Evolutionary conservation across 2,797 vertebrate genomes (phyloP).

Genomic region (Onychomys arenicola): DNA sequence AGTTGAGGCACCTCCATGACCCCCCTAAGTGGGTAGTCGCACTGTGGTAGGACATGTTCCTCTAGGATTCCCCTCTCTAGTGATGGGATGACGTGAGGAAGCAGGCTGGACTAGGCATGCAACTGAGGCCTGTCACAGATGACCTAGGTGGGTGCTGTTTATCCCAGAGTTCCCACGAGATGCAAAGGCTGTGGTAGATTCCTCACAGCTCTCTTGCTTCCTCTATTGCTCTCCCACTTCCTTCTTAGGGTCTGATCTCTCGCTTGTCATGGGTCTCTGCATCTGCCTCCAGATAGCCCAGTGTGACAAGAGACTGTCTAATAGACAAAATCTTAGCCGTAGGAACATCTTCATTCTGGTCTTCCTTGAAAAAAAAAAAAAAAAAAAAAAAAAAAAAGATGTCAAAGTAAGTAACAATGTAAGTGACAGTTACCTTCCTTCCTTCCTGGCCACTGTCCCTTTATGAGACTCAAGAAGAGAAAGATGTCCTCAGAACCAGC

Average conservation of each 20-base stretch:
- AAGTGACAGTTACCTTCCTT: not conserved
- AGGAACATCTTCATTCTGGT: not conserved
- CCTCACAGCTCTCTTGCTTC: not conserved
- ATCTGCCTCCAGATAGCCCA: not conserved
- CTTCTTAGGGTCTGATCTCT: not conserved
- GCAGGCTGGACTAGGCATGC: not conserved
- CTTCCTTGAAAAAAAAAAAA: not conserved
- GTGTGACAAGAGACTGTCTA: not conserved
- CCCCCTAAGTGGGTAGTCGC: not conserved
- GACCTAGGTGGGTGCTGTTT: not conserved
- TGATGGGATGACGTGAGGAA: not conserved
- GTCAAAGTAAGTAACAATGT: not conserved
- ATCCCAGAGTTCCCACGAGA: not conserved
- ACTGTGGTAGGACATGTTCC: not conserved
- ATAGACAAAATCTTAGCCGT: not conserved
- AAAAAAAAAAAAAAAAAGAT: not conserved
- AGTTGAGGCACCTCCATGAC: not conserved
- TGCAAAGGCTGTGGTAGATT: not conserved
- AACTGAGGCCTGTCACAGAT: not conserved
- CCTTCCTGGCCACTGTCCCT: not conserved
- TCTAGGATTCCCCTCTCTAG: not conserved
- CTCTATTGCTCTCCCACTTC: not conserved
- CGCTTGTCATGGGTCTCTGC: not conserved
- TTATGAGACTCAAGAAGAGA: not conserved
- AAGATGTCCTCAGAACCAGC: not conserved